Conservation (phyloP, 2,113 vertebrate genomes). For the Daphoenositta chrysoptera region DNA sequence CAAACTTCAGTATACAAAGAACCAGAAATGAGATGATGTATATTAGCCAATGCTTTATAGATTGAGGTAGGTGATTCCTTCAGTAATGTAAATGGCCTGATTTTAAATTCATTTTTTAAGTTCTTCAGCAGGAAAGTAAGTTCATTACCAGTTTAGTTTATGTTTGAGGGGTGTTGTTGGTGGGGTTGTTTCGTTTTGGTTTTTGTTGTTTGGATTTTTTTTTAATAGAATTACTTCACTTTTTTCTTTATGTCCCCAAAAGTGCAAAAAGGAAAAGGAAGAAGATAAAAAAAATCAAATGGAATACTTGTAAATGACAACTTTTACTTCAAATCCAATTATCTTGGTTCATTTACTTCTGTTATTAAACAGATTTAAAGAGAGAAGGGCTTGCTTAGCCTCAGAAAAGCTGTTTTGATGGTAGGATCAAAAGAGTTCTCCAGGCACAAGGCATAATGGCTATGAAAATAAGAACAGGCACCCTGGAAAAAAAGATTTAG, state of each 20-base stretch:
- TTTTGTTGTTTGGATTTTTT: not conserved
- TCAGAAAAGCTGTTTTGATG: conserved; percentile 26
- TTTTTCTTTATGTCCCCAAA: not conserved
- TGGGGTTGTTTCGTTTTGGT: not conserved
- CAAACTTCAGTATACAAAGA: not conserved
- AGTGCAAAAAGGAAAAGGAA: not conserved
- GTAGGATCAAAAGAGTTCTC: conserved; percentile 12
- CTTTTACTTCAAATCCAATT: conserved; percentile 29
- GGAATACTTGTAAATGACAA: not conserved
- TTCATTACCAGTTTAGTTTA: not conserved
- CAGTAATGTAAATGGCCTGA: not conserved
- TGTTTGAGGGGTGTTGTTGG: not conserved
- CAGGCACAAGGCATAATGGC: not conserved
- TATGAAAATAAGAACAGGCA: conserved; percentile 4
- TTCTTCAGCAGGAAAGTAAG: not conserved
- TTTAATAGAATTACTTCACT: not conserved
- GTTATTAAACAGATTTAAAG: conserved; percentile 35
- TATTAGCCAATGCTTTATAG: not conserved
- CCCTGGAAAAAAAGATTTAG: not conserved
- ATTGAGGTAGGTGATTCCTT: not conserved
- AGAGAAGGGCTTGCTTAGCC: not conserved
- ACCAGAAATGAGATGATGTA: not conserved
- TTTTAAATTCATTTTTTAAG: not conserved
- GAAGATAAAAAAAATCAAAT: not conserved
- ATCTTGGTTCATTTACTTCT: conserved; percentile 14